phyloP scores from a whole-genome alignment of 1,140 invertebrate species.

The Trachelipus rathkii region DNA sequence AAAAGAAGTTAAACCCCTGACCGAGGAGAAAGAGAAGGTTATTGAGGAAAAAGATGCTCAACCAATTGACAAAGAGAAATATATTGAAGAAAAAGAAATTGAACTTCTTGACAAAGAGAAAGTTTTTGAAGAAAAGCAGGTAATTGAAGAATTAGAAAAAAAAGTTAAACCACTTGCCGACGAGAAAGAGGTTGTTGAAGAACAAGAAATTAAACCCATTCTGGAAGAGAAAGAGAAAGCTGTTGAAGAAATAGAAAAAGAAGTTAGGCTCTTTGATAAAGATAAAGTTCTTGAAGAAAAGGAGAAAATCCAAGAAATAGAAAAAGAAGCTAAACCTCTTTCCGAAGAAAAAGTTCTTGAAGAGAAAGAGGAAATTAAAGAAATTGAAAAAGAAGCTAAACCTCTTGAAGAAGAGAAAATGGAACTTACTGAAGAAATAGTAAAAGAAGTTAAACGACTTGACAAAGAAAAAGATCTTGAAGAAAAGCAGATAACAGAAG shows the following conservation, averaged over 20 bases:
- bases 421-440: not conserved
- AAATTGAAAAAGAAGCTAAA: not conserved
- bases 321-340: constrained; percentile 14
- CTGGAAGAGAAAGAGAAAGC: constrained; percentile 38
- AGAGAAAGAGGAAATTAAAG: not conserved
- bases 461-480: not conserved
- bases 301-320: constrained; percentile 2
- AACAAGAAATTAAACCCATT: too few species aligned
- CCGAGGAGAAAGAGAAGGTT: not conserved
- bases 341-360: not conserved
- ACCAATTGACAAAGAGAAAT: not conserved
- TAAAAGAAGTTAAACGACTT: not conserved
- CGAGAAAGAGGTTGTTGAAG: not conserved
- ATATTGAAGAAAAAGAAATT: not conserved
- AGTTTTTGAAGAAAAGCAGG: not conserved
- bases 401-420: not conserved
- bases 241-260: constrained; percentile 29
- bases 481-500: not conserved
- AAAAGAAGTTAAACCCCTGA: not conserved
- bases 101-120: not conserved
- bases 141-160: not conserved
- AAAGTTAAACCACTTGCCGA: not conserved
- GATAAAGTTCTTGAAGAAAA: constrained; percentile 25
- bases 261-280: constrained; percentile 21
- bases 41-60: not conserved